Evolutionary conservation across 2,113 vertebrate genomes (phyloP).

Genomic region (Ranitomeya imitator): DNA sequence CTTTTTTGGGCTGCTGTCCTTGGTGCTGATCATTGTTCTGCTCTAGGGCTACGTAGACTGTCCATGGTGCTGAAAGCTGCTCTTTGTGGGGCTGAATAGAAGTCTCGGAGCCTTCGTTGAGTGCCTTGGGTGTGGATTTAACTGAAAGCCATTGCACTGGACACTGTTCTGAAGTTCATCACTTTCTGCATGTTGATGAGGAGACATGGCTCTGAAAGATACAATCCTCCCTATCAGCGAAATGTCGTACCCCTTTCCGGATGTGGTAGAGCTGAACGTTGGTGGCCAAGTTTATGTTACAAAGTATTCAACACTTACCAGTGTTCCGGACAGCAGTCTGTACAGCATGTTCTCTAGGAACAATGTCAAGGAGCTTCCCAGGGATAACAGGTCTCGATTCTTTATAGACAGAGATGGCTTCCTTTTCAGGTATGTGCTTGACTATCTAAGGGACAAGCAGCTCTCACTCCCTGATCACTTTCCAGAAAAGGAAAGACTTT

Average conservation of each 20-base stretch:
- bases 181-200: conserved; percentile 46
- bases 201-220: conserved; percentile 85
- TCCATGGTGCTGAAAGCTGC: conserved; percentile 7
- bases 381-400: conserved; percentile 86
- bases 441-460: conserved; percentile 85
- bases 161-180: conserved; percentile 59
- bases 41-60: neutral
- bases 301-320: conserved; percentile 83
- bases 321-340: conserved; percentile 83
- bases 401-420: conserved; percentile 90
- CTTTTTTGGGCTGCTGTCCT: neutral
- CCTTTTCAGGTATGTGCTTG: conserved; percentile 88
- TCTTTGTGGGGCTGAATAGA: neutral
- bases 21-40: conserved; percentile 7
- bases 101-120: neutral
- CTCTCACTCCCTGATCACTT: conserved; percentile 87
- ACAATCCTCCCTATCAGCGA: conserved; percentile 86
- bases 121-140: neutral
- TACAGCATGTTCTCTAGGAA: conserved; percentile 80
- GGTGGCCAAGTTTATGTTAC: conserved; percentile 90
- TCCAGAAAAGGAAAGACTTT: conserved; percentile 85
- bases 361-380: conserved; percentile 76
- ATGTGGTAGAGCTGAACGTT: conserved; percentile 88
- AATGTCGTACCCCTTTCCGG: conserved; percentile 82
- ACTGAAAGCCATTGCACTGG: neutral